Conservation (phyloP, 2,797 vertebrate species). For the Parambassis ranga region DNA sequence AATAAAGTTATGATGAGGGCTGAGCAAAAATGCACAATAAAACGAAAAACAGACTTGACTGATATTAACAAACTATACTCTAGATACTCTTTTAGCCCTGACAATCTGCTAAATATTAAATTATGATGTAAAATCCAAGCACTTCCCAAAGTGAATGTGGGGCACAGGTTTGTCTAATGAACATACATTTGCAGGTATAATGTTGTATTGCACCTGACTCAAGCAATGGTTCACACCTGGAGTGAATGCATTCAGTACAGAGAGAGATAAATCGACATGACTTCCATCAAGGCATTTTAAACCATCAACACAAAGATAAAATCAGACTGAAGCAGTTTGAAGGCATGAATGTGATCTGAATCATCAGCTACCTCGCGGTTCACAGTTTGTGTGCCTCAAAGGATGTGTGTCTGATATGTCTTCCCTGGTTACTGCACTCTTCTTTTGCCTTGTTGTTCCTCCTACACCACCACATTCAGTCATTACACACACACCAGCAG, state of each 20-base stretch:
- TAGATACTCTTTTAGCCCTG: too few relatives aligned
- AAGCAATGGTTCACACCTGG: background rate
- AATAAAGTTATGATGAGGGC: too few relatives aligned
- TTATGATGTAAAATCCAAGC: too few relatives aligned
- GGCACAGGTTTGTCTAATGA: background rate
- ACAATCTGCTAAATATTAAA: too few relatives aligned
- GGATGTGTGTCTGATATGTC: slow-evolving; percentile 2
- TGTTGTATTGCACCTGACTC: background rate
- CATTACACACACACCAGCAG: slow-evolving; percentile 16
- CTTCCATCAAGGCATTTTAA: background rate
- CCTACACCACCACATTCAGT: background rate
- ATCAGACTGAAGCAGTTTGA: slow-evolving; percentile 11
- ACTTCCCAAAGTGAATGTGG: background rate
- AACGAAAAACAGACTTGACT: too few relatives aligned
- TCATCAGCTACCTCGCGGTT: slow-evolving; percentile 17
- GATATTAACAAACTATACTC: too few relatives aligned
- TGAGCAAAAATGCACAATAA: too few relatives aligned
- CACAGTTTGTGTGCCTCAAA: slow-evolving; percentile 26
- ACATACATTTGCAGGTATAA: background rate
- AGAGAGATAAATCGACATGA: background rate
- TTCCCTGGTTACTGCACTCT: background rate
- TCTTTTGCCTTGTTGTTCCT: background rate
- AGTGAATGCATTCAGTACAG: background rate
- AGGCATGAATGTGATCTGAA: slow-evolving; percentile 31
- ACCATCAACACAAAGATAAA: background rate